phyloP scores from a whole-genome alignment of 1,140 invertebrate genomes.

The Drosophila micromelanica region DNA sequence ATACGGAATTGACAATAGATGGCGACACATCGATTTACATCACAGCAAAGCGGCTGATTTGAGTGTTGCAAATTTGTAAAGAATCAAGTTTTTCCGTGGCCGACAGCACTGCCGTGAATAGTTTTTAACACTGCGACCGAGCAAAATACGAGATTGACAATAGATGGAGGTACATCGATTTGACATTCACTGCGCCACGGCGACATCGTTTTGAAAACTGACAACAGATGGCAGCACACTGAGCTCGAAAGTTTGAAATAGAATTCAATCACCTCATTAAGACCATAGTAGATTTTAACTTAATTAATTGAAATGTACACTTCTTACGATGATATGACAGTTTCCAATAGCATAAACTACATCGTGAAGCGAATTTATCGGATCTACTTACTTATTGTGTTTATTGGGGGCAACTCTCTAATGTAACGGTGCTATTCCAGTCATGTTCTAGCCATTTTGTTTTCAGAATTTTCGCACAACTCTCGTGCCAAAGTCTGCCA shows the following conservation, averaged over 20 bases:
- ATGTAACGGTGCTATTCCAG: constrained; percentile 24
- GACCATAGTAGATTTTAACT: too few relatives aligned
- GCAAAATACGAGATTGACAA: neutral
- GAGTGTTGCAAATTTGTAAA: too few relatives aligned
- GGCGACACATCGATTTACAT: too few relatives aligned
- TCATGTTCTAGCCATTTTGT: neutral
- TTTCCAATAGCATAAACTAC: too few relatives aligned
- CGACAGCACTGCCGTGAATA: neutral
- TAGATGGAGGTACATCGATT: neutral
- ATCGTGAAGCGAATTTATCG: neutral
- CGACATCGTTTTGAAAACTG: neutral
- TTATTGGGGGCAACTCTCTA: neutral
- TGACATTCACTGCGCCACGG: too few relatives aligned
- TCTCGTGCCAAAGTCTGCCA: neutral
- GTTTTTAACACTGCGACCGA: neutral
- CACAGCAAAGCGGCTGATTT: too few relatives aligned
- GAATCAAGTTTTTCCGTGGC: neutral
- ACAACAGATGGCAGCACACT: neutral
- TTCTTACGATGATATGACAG: too few relatives aligned
- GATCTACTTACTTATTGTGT: neutral
- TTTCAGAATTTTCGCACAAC: neutral
- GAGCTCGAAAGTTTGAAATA: neutral
- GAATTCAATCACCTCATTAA: too few relatives aligned
- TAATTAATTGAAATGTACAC: too few relatives aligned
- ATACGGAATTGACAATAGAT: too few relatives aligned